Evolutionary conservation across 2,113 vertebrate species (phyloP).

Genomic region (Eublepharis macularius): DNA sequence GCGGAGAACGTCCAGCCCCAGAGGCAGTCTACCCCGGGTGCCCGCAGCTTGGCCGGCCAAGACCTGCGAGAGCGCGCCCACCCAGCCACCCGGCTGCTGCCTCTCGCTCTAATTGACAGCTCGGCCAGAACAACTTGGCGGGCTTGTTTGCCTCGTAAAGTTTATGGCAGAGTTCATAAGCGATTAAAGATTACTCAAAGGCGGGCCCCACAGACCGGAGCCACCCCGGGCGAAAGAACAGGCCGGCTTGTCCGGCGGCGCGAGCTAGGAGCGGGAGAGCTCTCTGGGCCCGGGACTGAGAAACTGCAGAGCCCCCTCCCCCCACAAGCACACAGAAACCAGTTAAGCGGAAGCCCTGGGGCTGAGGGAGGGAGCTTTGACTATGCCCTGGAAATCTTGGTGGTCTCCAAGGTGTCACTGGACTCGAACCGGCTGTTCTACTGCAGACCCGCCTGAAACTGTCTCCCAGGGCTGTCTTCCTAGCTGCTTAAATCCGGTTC

Average conservation of each 20-base stretch:
- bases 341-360: background rate
- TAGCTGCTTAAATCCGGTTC: background rate
- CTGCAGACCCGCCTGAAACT: no score
- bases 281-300: background rate
- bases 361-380: no score
- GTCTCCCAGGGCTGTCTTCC: background rate
- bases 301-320: background rate
- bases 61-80: background rate
- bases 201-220: background rate
- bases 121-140: background rate
- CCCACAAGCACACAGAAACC: no score
- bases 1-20: background rate
- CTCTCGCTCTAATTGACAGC: background rate
- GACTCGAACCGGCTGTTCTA: no score
- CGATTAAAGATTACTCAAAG: background rate
- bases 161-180: slow-evolving; percentile 10
- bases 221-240: background rate
- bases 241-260: background rate
- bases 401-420: no score
- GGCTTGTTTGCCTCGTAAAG: background rate
- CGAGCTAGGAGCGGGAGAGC: background rate
- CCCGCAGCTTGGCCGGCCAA: no score
- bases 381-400: no score
- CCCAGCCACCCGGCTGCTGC: background rate
- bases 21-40: background rate